These are phyloP conservation scores for Drepana arcuata DNA, from an alignment of 1,140 invertebrate species.

Conservation along the genomic window DNA sequence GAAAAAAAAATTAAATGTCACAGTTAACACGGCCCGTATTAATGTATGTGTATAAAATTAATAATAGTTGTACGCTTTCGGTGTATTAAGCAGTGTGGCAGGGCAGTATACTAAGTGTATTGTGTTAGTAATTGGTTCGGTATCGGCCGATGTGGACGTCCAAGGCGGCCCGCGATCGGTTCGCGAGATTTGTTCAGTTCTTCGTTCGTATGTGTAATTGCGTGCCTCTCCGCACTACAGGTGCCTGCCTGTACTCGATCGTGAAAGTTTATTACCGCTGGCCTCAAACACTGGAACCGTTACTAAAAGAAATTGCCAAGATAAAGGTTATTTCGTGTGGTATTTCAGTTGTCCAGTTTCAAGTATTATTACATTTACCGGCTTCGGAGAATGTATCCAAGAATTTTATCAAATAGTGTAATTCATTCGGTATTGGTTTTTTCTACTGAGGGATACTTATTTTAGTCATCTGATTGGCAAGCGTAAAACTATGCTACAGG, in stretches of 20 bases:
- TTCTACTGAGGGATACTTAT: too few relatives aligned
- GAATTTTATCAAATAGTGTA: too few relatives aligned
- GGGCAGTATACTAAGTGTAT: constrained; percentile 9
- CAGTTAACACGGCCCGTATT: too few relatives aligned
- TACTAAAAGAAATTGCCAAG: constrained; percentile 52
- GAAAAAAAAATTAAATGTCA: too few relatives aligned
- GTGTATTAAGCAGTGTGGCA: constrained; percentile 8
- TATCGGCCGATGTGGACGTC: constrained; percentile 40
- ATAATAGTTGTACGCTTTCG: too few relatives aligned
- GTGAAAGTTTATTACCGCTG: constrained; percentile 64
- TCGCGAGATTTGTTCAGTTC: constrained; percentile 7
- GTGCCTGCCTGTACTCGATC: constrained; percentile 51
- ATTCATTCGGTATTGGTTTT: too few relatives aligned
- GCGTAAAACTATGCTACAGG: too few relatives aligned
- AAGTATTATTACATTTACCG: too few relatives aligned
- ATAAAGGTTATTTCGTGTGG: constrained; percentile 19
- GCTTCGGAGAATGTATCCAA: too few relatives aligned
- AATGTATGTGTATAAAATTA: too few relatives aligned
- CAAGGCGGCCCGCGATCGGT: constrained; percentile 12
- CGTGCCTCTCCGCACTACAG: constrained; percentile 20
- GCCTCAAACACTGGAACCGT: constrained; percentile 57
- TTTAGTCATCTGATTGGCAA: too few relatives aligned
- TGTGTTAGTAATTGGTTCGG: constrained; percentile 33
- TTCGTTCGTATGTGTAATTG: constrained; percentile 21
- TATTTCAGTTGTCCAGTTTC: too few relatives aligned